phyloP scores from a whole-genome alignment of 2,797 vertebrate species.

The Thripadectes ignobilis region DNA sequence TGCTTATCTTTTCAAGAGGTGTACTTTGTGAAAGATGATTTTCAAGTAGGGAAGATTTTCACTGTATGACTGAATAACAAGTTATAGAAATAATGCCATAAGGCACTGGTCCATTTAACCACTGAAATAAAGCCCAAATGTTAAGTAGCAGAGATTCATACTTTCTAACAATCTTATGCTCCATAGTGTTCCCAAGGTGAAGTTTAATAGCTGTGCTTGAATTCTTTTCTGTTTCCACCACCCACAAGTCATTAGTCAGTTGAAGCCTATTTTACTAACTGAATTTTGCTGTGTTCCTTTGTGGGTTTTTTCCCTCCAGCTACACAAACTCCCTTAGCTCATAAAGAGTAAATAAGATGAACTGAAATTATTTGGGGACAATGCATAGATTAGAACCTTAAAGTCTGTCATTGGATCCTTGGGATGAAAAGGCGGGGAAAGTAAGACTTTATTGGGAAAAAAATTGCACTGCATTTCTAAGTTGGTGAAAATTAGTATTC shows the following conservation, averaged over 20 bases:
- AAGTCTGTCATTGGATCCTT: neutral
- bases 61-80: neutral
- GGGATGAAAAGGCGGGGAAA: neutral
- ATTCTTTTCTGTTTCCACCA: neutral
- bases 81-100: neutral
- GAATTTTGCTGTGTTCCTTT: neutral
- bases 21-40: neutral
- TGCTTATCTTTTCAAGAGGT: conserved; percentile 1
- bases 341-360: neutral
- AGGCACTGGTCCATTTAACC: neutral
- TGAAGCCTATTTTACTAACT: neutral
- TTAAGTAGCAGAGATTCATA: neutral
- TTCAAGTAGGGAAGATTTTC: conserved; percentile 25
- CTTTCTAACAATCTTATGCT: neutral
- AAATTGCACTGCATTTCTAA: neutral
- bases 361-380: neutral
- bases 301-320: neutral
- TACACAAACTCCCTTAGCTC: neutral
- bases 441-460: neutral
- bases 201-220: neutral
- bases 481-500: neutral
- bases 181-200: neutral
- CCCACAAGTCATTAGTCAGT: neutral
- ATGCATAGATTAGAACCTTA: neutral
- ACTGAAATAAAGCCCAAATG: neutral